Conservation (phyloP, 2,888 invertebrate species). For the Nomada ruficornis region DNA sequence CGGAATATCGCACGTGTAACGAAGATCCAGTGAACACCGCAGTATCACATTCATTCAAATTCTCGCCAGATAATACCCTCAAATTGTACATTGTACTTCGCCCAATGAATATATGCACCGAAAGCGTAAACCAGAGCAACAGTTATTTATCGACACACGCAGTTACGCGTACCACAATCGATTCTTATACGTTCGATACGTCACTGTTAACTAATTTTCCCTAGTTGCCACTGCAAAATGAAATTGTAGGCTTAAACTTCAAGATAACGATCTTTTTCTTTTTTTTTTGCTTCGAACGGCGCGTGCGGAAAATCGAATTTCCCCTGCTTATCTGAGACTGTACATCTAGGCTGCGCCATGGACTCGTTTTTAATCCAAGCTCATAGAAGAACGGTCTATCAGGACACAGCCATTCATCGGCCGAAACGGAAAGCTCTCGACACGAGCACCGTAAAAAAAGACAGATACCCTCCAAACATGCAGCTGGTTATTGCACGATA, state of each 20-base stretch:
- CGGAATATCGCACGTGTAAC: not conserved
- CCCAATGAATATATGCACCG: slow-evolving; percentile 6
- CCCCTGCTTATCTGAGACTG: not conserved
- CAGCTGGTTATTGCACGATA: slow-evolving; percentile 27
- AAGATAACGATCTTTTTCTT: not conserved
- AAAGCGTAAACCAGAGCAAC: not conserved
- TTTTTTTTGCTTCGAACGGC: too few relatives aligned
- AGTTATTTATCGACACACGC: not conserved
- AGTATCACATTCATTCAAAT: slow-evolving; percentile 2
- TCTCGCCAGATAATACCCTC: not conserved
- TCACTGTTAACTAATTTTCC: slow-evolving; percentile 12
- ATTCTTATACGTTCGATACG: slow-evolving; percentile 9
- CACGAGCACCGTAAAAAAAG: slow-evolving; percentile 18
- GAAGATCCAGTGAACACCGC: not conserved
- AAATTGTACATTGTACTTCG: slow-evolving; percentile 1
- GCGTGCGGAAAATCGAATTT: slow-evolving; percentile 16
- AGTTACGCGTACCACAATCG: slow-evolving; percentile 7
- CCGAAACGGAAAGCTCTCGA: slow-evolving; percentile 34
- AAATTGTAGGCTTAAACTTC: not conserved
- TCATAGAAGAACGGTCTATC: slow-evolving; percentile 24
- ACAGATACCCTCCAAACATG: slow-evolving; percentile 18
- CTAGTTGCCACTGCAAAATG: not conserved
- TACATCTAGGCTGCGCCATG: slow-evolving; percentile 2
- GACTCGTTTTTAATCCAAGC: slow-evolving; percentile 41
- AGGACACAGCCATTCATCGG: slow-evolving; percentile 35